These are phyloP conservation scores for Drosophila nr. perissopoda DNA, from an alignment of 2,888 invertebrate species.

Conservation along the genomic window DNA sequence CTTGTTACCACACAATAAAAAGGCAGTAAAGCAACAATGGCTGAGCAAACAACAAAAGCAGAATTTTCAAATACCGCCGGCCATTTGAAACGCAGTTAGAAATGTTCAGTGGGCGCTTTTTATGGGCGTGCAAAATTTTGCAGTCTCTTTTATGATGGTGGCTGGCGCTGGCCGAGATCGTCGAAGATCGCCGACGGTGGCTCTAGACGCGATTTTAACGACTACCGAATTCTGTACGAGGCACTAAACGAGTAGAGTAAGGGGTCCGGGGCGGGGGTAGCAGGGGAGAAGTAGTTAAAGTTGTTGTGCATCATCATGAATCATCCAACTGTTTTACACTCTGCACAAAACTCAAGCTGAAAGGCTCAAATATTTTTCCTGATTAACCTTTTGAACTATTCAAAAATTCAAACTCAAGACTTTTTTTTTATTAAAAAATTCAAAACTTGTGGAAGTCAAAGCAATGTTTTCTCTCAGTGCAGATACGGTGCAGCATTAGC, in stretches of 20 bases:
- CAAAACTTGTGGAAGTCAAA: not conserved
- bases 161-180: conserved; percentile 37
- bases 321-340: conserved; percentile 21
- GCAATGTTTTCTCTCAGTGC: conserved; percentile 3
- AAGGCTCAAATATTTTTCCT: not conserved
- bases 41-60: conserved; percentile 24
- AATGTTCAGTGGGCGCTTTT: conserved; percentile 65
- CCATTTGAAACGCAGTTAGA: conserved; percentile 51
- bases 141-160: conserved; percentile 60
- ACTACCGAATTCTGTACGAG: conserved; percentile 70
- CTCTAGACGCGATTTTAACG: conserved; percentile 60
- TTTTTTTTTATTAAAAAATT: not conserved
- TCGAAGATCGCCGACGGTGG: conserved; percentile 55
- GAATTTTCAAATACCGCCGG: conserved; percentile 67
- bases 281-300: conserved; percentile 22
- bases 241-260: not conserved
- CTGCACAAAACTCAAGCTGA: not conserved
- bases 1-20: conserved; percentile 59
- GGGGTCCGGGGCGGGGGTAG: not conserved
- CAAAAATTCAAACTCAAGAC: not conserved
- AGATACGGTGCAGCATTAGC: conserved; percentile 1
- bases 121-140: conserved; percentile 75
- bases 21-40: conserved; percentile 40
- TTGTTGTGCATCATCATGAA: conserved; percentile 32
- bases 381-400: not conserved